Evolutionary conservation across 2,797 vertebrate genomes (phyloP).

Genomic region (Stomatorhinus walkeri): DNA sequence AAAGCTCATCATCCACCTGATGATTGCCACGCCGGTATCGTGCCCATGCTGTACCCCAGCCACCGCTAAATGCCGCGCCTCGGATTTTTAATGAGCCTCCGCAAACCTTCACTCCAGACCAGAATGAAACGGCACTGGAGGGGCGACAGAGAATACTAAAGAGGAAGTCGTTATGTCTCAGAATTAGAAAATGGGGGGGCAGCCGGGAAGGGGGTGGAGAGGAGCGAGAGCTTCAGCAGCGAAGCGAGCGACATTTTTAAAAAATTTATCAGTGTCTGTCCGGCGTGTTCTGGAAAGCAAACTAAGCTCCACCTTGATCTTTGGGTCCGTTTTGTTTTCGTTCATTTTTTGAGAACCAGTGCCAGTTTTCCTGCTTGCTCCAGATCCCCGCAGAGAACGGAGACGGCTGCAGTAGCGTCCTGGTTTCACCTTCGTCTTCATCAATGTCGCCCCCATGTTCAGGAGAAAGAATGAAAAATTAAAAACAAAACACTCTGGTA

Average conservation of each 20-base stretch:
- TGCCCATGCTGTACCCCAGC: neutral
- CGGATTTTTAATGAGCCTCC: conserved; percentile 15
- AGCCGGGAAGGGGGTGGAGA: neutral
- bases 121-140: neutral
- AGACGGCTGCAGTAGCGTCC: neutral
- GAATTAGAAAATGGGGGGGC: neutral
- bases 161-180: conserved; percentile 18
- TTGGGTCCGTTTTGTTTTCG: neutral
- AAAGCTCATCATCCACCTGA: conserved; percentile 18
- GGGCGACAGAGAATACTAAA: conserved; percentile 1
- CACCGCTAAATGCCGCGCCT: neutral
- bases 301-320: neutral
- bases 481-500: neutral
- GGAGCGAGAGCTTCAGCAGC: neutral
- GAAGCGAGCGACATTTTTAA: neutral
- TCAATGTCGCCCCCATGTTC: neutral
- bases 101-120: neutral
- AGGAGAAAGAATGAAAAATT: neutral
- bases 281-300: neutral
- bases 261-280: neutral
- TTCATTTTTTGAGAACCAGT: neutral
- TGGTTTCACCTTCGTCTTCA: neutral
- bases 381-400: neutral
- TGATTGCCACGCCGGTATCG: neutral
- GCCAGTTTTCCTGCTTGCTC: neutral